Evolutionary conservation across 2,888 invertebrate species (phyloP).

Genomic region (Anodontia alba): DNA sequence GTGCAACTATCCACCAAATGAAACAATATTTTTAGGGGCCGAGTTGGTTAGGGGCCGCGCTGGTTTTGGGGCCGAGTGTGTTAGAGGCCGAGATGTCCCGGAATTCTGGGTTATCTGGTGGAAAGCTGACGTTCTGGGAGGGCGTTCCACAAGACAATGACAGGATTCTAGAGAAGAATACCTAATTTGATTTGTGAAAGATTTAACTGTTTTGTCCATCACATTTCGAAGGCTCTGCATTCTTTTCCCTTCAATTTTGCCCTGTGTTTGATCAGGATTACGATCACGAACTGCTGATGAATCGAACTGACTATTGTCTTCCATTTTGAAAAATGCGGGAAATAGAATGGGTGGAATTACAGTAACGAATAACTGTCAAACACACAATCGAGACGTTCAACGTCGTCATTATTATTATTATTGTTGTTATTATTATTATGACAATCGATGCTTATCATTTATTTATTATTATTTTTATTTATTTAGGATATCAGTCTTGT

Average conservation of each 20-base stretch:
- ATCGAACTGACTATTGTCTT: neutral
- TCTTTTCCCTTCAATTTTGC: slow-evolving; percentile 27
- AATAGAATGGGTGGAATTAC: neutral
- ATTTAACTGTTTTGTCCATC: slow-evolving; percentile 39
- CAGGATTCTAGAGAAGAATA: neutral
- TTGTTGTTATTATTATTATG: no score
- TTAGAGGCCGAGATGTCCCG: neutral
- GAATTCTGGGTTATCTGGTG: no score
- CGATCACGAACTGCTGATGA: neutral
- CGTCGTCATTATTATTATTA: no score
- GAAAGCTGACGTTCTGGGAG: no score
- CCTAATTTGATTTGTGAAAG: slow-evolving; percentile 16
- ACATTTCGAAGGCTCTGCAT: slow-evolving; percentile 30
- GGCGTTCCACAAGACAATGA: neutral
- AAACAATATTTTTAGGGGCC: no score
- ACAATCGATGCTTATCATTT: no score
- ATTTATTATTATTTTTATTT: no score
- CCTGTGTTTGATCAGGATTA: no score
- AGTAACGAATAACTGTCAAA: neutral
- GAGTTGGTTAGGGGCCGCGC: neutral
- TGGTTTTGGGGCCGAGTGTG: neutral
- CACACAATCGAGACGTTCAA: neutral
- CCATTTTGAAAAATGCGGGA: neutral
- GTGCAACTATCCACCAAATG: no score
- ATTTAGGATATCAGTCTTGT: no score